Evolutionary conservation across 1,140 invertebrate species (phyloP), one percentile per base, ranked within the genome.

Genomic region (Lasioglossum baleicum): DNA sequence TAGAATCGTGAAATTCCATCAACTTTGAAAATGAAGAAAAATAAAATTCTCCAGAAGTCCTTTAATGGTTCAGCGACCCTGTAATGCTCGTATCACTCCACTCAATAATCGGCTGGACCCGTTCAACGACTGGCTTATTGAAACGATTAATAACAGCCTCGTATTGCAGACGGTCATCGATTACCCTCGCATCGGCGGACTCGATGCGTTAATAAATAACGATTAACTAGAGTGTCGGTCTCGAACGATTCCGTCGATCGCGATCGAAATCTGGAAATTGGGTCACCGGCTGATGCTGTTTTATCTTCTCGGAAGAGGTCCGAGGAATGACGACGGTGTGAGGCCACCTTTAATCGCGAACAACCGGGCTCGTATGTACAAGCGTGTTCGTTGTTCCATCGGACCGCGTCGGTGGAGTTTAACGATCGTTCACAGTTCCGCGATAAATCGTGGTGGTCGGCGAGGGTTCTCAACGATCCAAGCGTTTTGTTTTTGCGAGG

Each of bases 351-450:
- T 80, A 83, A 83, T 84, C 70, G 68, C 65, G 61, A 74, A 22
- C 75, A 61, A 63, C 48, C 67, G 11, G 11, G 44, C 40, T 64
- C 7, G 26, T 26, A 26, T 6, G 44, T 60, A 77, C 69, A 78
- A 76, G 22, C 58, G 35, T 56, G 44, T 64, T 66, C 78, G 69
- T 84, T 85, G 73, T 84, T 74, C 68, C 69, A 65, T 17, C 56
- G 76, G 13, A n/a, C 56, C 15, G 20, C 44, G 53, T 31, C 56
- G 26, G 10, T 6, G 7, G 67, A 60, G 51, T 56, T 60, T 85
- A 85, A 86, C 81, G 77, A 86, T 85, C 85, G 76, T 81, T 81
- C 83, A 65, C 77, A 71, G 75, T 81, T 85, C n/a, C 70, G 77
- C 85, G 70, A 86, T 86, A 86, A 85, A 85, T 86, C 71, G 81